These are phyloP conservation scores for Sesia apiformis DNA, from an alignment of 2,888 invertebrate genomes.

Conservation along the genomic window DNA sequence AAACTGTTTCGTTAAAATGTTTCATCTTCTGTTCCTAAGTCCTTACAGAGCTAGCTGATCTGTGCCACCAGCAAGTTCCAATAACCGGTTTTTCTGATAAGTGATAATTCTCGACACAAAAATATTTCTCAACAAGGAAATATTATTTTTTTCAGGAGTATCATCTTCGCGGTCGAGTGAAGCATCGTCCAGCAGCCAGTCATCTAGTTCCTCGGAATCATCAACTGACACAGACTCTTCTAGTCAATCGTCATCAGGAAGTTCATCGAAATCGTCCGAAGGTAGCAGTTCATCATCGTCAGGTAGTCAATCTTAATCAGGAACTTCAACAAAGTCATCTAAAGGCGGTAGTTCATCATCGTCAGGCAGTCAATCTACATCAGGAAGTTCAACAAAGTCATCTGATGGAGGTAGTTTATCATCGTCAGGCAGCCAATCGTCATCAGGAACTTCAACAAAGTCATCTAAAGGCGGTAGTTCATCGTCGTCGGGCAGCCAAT, in stretches of 20 bases:
- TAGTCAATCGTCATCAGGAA: background rate
- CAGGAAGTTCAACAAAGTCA: background rate
- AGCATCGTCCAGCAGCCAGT: too few relatives aligned
- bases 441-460: background rate
- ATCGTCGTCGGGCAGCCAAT: background rate
- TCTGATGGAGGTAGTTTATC: background rate
- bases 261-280: background rate
- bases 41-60: too few relatives aligned
- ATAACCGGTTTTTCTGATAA: too few relatives aligned
- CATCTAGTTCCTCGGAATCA: too few relatives aligned
- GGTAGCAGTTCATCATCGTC: background rate
- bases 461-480: background rate
- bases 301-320: background rate
- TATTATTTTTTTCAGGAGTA: too few relatives aligned
- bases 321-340: background rate
- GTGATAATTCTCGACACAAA: too few relatives aligned
- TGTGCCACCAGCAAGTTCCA: too few relatives aligned
- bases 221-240: background rate
- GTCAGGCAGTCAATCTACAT: background rate
- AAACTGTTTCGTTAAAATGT: too few relatives aligned
- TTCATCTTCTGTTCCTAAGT: too few relatives aligned
- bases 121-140: too few relatives aligned
- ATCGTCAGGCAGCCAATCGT: background rate
- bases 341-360: background rate
- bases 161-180: too few relatives aligned